A percentile compares a stretch with the other conserved stretches of the same genome.
Evolutionary conservation across 2,888 invertebrate species (phyloP).

Genomic region (Patella caerulea): DNA sequence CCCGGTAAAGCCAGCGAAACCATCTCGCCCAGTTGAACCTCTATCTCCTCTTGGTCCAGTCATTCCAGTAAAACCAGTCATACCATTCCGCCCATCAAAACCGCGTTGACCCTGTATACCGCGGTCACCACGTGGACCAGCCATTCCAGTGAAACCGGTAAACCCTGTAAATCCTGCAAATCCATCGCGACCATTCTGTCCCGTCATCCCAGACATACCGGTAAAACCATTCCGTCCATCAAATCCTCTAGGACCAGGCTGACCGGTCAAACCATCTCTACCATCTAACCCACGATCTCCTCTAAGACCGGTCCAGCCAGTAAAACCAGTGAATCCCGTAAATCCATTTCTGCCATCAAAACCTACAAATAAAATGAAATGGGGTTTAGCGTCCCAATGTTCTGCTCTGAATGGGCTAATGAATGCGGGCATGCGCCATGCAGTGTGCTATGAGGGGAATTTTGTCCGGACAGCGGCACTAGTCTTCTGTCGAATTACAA

Average conservation of each 20-base stretch:
- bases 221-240: slow-evolving; percentile 10
- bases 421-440: too few relatives aligned
- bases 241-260: slow-evolving; percentile 3
- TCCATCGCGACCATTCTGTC: slow-evolving; percentile 10
- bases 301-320: slow-evolving; percentile 6
- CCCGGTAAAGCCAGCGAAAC: slow-evolving; percentile 12
- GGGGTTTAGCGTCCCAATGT: too few relatives aligned
- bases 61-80: slow-evolving; percentile 11
- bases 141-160: slow-evolving; percentile 17
- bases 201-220: slow-evolving; percentile 13
- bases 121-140: background rate
- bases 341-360: slow-evolving; percentile 2
- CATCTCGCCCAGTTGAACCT: slow-evolving; percentile 6
- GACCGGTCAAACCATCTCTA: background rate
- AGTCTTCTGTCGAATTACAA: too few relatives aligned
- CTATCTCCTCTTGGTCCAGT: slow-evolving; percentile 2
- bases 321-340: slow-evolving; percentile 5
- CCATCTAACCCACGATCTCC: slow-evolving; percentile 4
- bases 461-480: too few relatives aligned
- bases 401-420: too few relatives aligned
- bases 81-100: background rate
- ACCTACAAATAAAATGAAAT: background rate
- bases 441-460: too few relatives aligned
- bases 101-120: background rate
- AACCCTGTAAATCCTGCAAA: background rate